phyloP scores from a whole-genome alignment of 2,113 vertebrate species.

The Elephantulus edwardii region DNA sequence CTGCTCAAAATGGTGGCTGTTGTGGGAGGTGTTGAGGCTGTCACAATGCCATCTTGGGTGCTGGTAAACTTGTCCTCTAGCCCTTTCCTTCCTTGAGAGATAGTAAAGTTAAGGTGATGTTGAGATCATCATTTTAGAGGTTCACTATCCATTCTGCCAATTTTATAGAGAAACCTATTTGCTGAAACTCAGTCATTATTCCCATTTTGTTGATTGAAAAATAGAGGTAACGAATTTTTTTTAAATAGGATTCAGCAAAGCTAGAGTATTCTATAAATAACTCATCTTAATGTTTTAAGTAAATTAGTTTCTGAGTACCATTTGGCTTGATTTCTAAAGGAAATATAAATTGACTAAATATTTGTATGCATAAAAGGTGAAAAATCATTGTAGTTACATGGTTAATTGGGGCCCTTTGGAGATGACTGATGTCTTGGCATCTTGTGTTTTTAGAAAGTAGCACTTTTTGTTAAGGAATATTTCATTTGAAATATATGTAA shows the following conservation, averaged over 20 bases:
- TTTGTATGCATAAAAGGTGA: conserved; percentile 1
- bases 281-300: neutral
- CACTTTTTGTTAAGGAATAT: neutral
- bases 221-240: conserved; percentile 17
- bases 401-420: conserved; percentile 17
- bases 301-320: conserved; percentile 11
- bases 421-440: neutral
- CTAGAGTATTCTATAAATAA: neutral
- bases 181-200: neutral
- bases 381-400: neutral
- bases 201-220: conserved; percentile 65
- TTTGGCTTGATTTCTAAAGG: conserved; percentile 34
- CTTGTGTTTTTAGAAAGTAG: neutral
- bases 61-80: conserved; percentile 10
- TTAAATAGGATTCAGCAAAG: neutral
- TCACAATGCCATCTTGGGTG: conserved; percentile 57
- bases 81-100: neutral
- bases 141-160: neutral
- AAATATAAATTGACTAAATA: conserved; percentile 7
- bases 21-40: conserved; percentile 57
- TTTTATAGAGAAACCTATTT: neutral
- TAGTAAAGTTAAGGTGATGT: neutral
- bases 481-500: neutral
- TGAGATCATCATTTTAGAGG: neutral
- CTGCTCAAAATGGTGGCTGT: conserved; percentile 83